phyloP scores from a whole-genome alignment of 2,113 vertebrate genomes.

The Amazona guildingii region DNA sequence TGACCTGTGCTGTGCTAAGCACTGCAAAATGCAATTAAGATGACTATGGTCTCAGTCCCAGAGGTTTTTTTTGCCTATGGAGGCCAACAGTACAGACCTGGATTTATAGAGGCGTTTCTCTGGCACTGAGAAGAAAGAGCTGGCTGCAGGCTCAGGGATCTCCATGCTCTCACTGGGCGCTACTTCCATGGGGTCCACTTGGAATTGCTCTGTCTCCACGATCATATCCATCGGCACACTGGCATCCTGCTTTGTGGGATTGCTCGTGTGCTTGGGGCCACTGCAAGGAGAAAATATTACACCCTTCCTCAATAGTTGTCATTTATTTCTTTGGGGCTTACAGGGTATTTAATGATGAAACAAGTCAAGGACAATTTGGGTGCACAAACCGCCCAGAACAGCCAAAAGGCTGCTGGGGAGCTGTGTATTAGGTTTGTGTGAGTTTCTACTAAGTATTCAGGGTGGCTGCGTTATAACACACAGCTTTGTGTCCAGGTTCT shows the following conservation, averaged over 20 bases:
- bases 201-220: not conserved
- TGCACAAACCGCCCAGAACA: accelerated
- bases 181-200: slow-evolving; percentile 72
- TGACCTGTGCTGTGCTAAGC: not conserved
- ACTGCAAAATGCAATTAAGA: not conserved
- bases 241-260: not conserved
- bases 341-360: not conserved
- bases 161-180: slow-evolving; percentile 4
- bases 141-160: not conserved
- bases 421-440: accelerated
- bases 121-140: accelerated
- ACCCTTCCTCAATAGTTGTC: not conserved
- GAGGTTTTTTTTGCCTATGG: not conserved
- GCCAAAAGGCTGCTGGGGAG: not conserved
- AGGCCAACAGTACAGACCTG: slow-evolving; percentile 68
- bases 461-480: not conserved
- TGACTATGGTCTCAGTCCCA: not conserved
- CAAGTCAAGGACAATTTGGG: not conserved
- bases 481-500: not conserved
- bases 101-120: slow-evolving; percentile 74
- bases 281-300: not conserved
- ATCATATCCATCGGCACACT: slow-evolving; percentile 56
- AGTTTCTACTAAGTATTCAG: not conserved
- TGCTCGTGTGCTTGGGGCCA: slow-evolving; percentile 6
- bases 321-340: accelerated